Evolutionary conservation across 2,888 invertebrate species (phyloP).

Genomic region (Notodonta ziczac): DNA sequence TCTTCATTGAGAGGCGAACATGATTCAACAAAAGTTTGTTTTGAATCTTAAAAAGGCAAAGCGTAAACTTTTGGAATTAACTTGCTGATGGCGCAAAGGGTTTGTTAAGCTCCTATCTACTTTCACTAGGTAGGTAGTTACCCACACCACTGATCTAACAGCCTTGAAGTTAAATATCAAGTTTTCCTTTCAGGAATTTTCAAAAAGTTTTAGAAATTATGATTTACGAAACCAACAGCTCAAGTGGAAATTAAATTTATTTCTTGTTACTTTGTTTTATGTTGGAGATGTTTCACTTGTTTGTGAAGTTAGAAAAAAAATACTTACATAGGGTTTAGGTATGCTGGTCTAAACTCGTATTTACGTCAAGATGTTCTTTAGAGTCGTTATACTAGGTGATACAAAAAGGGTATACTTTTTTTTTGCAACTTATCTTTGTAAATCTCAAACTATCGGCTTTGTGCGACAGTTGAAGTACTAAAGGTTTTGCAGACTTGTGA

Average conservation of each 20-base stretch:
- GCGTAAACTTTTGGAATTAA: constrained; percentile 27
- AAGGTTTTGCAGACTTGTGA: too few species aligned
- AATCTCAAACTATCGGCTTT: too few species aligned
- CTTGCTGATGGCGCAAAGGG: constrained; percentile 9
- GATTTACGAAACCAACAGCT: constrained; percentile 17
- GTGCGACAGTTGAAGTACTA: too few species aligned
- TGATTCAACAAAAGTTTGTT: constrained; percentile 19
- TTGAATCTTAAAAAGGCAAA: constrained; percentile 25
- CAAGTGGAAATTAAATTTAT: constrained; percentile 26
- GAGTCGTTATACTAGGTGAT: too few species aligned
- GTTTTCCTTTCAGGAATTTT: constrained; percentile 18
- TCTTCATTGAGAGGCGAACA: not conserved
- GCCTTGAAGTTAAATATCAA: constrained; percentile 20
- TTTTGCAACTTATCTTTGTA: too few species aligned
- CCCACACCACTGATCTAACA: constrained; percentile 16
- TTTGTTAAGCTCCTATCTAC: constrained; percentile 16
- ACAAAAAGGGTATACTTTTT: too few species aligned
- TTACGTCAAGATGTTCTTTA: not conserved
- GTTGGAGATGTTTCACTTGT: not conserved
- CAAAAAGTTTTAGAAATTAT: constrained; percentile 19
- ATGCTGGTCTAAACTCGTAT: too few species aligned
- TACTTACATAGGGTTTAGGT: too few species aligned
- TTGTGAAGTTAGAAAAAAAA: not conserved
- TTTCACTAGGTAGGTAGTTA: constrained; percentile 9
- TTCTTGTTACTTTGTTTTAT: constrained; percentile 20